phyloP scores from a whole-genome alignment of 2,888 invertebrate genomes.

The Leptothorax acervorum region DNA sequence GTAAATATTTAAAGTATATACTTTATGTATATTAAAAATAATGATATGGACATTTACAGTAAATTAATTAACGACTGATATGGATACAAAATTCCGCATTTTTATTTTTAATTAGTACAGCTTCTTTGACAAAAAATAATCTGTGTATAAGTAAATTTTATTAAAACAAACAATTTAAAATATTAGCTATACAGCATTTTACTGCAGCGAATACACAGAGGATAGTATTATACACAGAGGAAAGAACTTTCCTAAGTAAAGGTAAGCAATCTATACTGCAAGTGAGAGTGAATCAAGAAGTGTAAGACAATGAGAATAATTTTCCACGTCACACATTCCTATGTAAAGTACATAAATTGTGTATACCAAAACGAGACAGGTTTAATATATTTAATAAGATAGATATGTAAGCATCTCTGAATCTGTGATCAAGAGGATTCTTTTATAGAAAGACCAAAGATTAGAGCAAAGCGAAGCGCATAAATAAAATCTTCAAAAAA shows the following conservation, averaged over 20 bases:
- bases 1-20: not conserved
- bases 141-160: slow-evolving; percentile 9
- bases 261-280: not conserved
- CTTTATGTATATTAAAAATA: not conserved
- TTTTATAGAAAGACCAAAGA: not conserved
- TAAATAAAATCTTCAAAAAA: slow-evolving; percentile 1
- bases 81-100: slow-evolving; percentile 3
- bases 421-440: not conserved
- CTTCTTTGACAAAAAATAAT: not conserved
- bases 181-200: not conserved
- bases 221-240: not conserved
- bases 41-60: not conserved
- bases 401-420: slow-evolving; percentile 5
- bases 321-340: not conserved
- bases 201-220: not conserved
- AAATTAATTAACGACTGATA: not conserved
- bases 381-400: not conserved
- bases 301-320: not conserved
- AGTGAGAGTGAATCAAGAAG: not conserved
- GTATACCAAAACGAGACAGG: not conserved
- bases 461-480: not conserved
- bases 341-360: not conserved
- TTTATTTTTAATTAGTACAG: slow-evolving; percentile 27
- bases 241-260: not conserved
- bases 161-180: not conserved